These are phyloP conservation scores for Cheilosia variabilis DNA, from an alignment of 2,888 invertebrate genomes.

Conservation along the genomic window DNA sequence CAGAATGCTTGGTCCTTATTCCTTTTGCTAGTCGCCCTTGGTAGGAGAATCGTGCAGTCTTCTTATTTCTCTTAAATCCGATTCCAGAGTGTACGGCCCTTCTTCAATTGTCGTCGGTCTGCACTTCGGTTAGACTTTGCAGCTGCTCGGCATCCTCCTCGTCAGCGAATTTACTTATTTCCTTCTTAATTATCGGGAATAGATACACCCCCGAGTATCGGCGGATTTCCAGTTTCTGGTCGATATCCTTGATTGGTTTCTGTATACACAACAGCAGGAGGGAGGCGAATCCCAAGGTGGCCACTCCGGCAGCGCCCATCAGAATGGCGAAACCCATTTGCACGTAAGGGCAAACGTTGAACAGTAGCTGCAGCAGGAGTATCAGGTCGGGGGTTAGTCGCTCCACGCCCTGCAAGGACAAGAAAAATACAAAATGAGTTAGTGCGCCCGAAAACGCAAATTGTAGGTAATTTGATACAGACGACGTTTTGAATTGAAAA, in stretches of 20 bases:
- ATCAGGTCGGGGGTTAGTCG: constrained; percentile 83
- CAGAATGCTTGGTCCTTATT: constrained; percentile 68
- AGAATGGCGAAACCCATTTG: constrained; percentile 84
- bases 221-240: constrained; percentile 73
- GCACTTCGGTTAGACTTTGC: constrained; percentile 67
- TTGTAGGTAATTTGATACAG: constrained; percentile 41
- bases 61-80: constrained; percentile 65
- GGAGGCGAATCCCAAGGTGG: constrained; percentile 82
- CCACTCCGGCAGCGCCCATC: constrained; percentile 84
- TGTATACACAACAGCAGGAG: constrained; percentile 79
- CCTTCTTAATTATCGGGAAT: constrained; percentile 76
- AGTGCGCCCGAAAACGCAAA: constrained; percentile 30
- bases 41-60: constrained; percentile 71
- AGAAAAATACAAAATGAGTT: constrained; percentile 12
- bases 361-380: constrained; percentile 84
- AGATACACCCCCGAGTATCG: constrained; percentile 77
- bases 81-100: constrained; percentile 23
- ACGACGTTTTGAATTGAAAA: constrained; percentile 54
- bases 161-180: constrained; percentile 73
- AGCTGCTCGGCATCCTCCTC: constrained; percentile 69
- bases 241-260: constrained; percentile 72
- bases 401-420: constrained; percentile 80
- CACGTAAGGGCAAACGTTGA: constrained; percentile 85
- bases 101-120: constrained; percentile 50
- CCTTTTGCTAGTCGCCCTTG: constrained; percentile 27